Evolutionary conservation across 2,113 vertebrate species (phyloP).

Genomic region (Aleadryas rufinucha): DNA sequence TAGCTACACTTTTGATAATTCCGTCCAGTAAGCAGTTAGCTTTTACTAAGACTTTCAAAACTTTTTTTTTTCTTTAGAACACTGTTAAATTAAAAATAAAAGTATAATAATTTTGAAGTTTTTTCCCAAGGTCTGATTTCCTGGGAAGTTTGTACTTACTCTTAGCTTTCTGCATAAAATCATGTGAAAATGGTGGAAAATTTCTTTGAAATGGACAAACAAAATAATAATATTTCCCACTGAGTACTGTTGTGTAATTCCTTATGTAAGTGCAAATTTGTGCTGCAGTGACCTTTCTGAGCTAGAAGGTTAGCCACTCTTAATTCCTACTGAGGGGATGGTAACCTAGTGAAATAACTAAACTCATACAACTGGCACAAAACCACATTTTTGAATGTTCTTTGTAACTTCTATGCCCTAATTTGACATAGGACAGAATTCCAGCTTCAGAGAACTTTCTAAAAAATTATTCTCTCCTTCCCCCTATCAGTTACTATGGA

Average conservation of each 20-base stretch:
- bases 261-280: not conserved
- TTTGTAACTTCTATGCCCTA: not conserved
- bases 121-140: not conserved
- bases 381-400: not conserved
- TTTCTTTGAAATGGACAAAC: not conserved
- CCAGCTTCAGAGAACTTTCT: not conserved
- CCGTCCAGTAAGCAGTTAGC: not conserved
- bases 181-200: not conserved
- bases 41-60: not conserved
- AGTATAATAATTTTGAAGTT: not conserved
- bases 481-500: not conserved
- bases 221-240: not conserved
- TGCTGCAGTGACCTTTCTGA: not conserved
- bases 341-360: not conserved
- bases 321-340: not conserved
- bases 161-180: not conserved
- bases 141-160: not conserved
- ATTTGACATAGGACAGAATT: not conserved
- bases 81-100: not conserved
- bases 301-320: not conserved
- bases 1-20: not conserved
- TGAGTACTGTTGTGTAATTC: not conserved
- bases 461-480: not conserved
- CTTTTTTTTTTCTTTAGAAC: not conserved
- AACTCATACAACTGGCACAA: not conserved